Conservation (phyloP, 2,113 vertebrate genomes). For the Brachionichthys hirsutus region DNA sequence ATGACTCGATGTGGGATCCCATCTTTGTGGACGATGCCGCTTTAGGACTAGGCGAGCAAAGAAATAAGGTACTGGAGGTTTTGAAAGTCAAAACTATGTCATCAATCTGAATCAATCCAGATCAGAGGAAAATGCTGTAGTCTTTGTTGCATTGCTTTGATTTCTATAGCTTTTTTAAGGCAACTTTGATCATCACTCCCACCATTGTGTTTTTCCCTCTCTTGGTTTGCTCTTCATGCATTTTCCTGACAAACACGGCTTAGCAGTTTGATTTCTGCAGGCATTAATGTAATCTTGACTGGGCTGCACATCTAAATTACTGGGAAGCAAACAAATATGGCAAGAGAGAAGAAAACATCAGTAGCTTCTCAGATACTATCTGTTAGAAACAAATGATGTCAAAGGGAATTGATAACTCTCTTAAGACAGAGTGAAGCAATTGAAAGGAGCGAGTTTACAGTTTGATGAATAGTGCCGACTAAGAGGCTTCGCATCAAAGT, state of each 20-base stretch:
- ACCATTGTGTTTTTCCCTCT: constrained; percentile 77
- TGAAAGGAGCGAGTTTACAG: constrained; percentile 40
- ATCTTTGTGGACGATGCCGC: constrained; percentile 86
- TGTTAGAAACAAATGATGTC: constrained; percentile 36
- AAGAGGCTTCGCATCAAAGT: constrained; percentile 50
- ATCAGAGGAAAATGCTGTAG: constrained; percentile 77
- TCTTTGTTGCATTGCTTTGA: constrained; percentile 76
- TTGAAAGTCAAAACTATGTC: constrained; percentile 78
- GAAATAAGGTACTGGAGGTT: constrained; percentile 85
- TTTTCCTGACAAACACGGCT: constrained; percentile 76
- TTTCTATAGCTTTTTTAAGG: constrained; percentile 73
- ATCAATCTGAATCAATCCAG: constrained; percentile 80
- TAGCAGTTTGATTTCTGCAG: constrained; percentile 69
- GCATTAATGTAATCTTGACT: constrained; percentile 47
- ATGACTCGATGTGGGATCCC: constrained; percentile 87
- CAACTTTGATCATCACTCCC: constrained; percentile 78
- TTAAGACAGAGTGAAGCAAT: constrained; percentile 46
- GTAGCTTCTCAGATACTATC: constrained; percentile 37
- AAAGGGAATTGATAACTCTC: constrained; percentile 51
- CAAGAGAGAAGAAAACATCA: constrained; percentile 39
- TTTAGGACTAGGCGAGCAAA: constrained; percentile 87
- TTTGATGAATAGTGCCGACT: constrained; percentile 52
- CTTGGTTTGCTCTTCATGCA: constrained; percentile 79
- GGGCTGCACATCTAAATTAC: constrained; percentile 45
- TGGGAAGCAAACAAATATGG: constrained; percentile 48